Evolutionary conservation across 2,113 vertebrate species (phyloP).

Genomic region (Ailuropoda melanoleuca): DNA sequence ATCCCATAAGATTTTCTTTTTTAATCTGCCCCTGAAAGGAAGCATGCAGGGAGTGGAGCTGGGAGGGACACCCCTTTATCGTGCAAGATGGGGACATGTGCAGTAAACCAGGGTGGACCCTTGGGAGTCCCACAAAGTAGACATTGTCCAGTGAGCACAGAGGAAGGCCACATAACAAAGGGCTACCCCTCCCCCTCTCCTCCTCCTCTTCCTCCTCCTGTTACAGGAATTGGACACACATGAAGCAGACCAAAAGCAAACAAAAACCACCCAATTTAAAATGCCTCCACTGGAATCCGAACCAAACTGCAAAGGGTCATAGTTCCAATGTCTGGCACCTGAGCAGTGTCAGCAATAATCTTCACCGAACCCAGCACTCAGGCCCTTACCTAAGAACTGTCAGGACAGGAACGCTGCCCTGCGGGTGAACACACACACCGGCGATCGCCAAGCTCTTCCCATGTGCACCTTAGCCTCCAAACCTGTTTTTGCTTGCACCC

Average conservation of each 20-base stretch:
- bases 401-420: not conserved
- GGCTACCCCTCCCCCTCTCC: not conserved
- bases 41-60: not conserved
- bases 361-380: not conserved
- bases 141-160: not conserved
- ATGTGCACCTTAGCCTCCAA: not conserved
- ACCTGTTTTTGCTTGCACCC: not conserved
- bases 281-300: not conserved
- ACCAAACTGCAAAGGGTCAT: not conserved
- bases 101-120: not conserved
- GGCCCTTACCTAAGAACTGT: not conserved
- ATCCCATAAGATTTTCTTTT: not conserved
- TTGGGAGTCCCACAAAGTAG: not conserved
- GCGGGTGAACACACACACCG: accelerated
- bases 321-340: not conserved
- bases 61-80: not conserved
- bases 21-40: not conserved
- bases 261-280: not conserved
- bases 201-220: not conserved
- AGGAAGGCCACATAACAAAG: not conserved
- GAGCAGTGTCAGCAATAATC: not conserved
- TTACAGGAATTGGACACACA: not conserved
- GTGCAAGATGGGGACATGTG: not conserved
- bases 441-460: not conserved
- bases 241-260: not conserved